These are phyloP conservation scores for Huso huso DNA, from an alignment of 2,797 vertebrate genomes.

Conservation along the genomic window DNA sequence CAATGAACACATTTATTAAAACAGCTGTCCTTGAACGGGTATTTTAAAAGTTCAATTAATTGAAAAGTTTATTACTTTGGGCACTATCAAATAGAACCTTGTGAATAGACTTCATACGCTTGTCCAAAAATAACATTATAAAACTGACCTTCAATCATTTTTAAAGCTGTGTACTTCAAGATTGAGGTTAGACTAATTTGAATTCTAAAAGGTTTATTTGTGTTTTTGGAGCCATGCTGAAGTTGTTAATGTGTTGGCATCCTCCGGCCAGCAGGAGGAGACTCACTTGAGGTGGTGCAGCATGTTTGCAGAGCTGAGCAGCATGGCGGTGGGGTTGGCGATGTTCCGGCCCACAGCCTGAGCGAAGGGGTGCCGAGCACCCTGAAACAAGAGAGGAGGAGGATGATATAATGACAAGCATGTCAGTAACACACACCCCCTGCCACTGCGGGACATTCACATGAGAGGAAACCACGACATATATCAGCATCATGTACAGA, in stretches of 20 bases:
- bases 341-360: conserved; percentile 96
- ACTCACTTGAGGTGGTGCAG: conserved; percentile 86
- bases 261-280: not conserved
- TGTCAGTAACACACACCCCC: not conserved
- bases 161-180: too few species aligned
- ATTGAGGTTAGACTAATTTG: too few species aligned
- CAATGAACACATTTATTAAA: too few species aligned
- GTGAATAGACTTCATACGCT: too few species aligned
- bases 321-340: conserved; percentile 93
- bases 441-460: not conserved
- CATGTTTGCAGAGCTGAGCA: conserved; percentile 90
- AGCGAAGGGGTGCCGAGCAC: conserved; percentile 89
- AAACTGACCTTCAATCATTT: too few species aligned
- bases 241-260: not conserved
- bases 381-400: conserved; percentile 48
- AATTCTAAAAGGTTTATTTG: not conserved
- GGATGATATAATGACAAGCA: not conserved
- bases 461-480: not conserved
- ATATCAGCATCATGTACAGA: not conserved
- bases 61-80: too few species aligned
- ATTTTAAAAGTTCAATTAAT: too few species aligned
- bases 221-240: not conserved
- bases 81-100: too few species aligned
- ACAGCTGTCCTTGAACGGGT: too few species aligned
- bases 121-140: too few species aligned